Percentiles rank a stretch among this genome's conserved stretches.
Evolutionary conservation across 2,797 vertebrate species (phyloP).

Genomic region (Tragelaphus oryx): DNA sequence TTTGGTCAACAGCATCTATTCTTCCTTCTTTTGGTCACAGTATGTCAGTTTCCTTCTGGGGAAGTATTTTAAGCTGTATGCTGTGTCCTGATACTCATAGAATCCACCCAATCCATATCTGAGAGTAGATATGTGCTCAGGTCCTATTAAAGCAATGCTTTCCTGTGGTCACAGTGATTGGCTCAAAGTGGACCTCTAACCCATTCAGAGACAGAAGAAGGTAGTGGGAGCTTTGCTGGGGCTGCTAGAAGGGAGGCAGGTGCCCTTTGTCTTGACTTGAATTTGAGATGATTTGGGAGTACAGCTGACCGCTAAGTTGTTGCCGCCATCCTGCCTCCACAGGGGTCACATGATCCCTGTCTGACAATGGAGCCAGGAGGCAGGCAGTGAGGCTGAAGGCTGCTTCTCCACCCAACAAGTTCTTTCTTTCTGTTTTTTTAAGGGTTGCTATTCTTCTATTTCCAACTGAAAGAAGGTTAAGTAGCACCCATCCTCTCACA

Average conservation of each 20-base stretch:
- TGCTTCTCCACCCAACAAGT: neutral
- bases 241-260: neutral
- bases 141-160: neutral
- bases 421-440: neutral
- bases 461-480: neutral
- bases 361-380: neutral
- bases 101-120: neutral
- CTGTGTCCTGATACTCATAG: neutral
- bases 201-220: neutral
- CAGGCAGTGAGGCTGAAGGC: neutral
- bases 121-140: neutral
- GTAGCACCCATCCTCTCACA: neutral
- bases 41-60: neutral
- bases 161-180: neutral
- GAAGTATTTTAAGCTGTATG: neutral
- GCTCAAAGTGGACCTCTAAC: neutral
- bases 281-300: neutral
- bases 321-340: neutral
- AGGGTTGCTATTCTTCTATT: neutral
- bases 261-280: neutral
- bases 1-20: neutral
- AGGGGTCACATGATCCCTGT: neutral
- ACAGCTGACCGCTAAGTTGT: accelerated
- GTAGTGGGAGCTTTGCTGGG: neutral
- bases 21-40: neutral